These are phyloP conservation scores for Semicossyphus pulcher DNA, from an alignment of 2,113 vertebrate species.

Conservation along the genomic window DNA sequence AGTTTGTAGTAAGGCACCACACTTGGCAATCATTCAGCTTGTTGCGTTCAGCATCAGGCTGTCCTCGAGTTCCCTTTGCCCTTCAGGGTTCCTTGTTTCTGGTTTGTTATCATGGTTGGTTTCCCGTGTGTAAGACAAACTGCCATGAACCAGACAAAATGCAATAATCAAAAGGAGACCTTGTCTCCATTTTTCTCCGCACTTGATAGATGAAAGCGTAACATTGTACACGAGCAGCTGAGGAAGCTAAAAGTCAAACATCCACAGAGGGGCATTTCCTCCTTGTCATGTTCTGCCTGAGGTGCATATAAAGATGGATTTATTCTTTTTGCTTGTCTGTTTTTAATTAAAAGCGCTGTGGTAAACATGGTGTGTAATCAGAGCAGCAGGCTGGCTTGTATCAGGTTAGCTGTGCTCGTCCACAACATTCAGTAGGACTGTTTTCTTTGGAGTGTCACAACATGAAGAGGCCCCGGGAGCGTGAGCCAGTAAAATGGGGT, in stretches of 20 bases:
- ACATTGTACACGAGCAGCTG: neutral
- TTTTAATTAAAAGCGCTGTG: constrained; percentile 66
- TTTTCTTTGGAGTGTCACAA: constrained; percentile 78
- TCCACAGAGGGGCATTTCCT: constrained; percentile 46
- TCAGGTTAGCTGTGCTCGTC: constrained; percentile 68
- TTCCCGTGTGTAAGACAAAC: constrained; percentile 30
- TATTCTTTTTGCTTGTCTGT: constrained; percentile 55
- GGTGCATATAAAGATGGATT: constrained; percentile 64
- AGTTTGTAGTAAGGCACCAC: neutral
- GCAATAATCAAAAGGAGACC: constrained; percentile 21
- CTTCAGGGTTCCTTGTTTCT: neutral
- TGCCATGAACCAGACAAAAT: constrained; percentile 16
- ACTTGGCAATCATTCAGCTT: constrained; percentile 24
- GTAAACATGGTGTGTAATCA: constrained; percentile 70
- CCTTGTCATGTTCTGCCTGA: constrained; percentile 54
- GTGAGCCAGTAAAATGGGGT: constrained; percentile 63
- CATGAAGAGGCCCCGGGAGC: constrained; percentile 61
- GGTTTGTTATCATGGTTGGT: constrained; percentile 5
- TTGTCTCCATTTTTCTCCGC: constrained; percentile 35
- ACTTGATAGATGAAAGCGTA: constrained; percentile 24
- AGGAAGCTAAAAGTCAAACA: constrained; percentile 54
- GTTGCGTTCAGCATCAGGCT: neutral
- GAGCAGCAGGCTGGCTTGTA: constrained; percentile 61
- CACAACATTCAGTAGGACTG: constrained; percentile 70
- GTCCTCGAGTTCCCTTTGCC: constrained; percentile 34